Conservation (phyloP, 2,113 vertebrate species). For the Elephantulus edwardii region DNA sequence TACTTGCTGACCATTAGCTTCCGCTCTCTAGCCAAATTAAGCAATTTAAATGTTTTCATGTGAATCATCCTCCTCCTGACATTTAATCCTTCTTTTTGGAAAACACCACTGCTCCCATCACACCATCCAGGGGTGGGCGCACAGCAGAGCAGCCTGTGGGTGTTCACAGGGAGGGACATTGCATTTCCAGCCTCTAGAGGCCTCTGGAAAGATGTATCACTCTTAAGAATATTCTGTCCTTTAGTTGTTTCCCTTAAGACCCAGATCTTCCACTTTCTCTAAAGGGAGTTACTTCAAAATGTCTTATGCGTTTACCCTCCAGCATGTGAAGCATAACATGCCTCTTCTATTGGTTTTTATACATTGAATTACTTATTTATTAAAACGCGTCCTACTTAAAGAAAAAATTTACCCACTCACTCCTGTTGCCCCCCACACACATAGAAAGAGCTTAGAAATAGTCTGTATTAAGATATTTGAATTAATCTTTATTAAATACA, state of each 20-base stretch:
- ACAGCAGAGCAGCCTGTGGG: not conserved
- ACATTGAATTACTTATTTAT: conserved; percentile 34
- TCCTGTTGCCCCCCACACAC: not conserved
- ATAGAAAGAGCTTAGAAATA: not conserved
- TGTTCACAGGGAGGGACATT: not conserved
- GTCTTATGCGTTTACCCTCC: conserved; percentile 16
- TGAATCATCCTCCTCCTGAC: not conserved
- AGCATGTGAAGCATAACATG: not conserved
- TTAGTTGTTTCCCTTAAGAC: not conserved
- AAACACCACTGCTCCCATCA: not conserved
- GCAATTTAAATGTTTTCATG: not conserved
- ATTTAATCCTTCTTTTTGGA: not conserved
- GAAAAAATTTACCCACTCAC: not conserved
- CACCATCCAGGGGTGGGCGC: no score
- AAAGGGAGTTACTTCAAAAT: not conserved
- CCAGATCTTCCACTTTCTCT: conserved; percentile 1
- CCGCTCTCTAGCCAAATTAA: conserved; percentile 24
- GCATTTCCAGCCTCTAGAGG: not conserved
- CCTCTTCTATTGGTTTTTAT: not conserved
- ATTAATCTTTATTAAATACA: not conserved
- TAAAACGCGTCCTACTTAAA: conserved; percentile 38
- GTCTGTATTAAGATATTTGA: not conserved
- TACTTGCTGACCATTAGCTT: conserved; percentile 13
- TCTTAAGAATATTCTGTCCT: not conserved
- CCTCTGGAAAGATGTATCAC: not conserved